Percentiles rank a stretch among this genome's conserved stretches.
These are phyloP conservation scores for Drosophila emarginata DNA, from an alignment of 2,888 invertebrate species.

Conservation along the genomic window DNA sequence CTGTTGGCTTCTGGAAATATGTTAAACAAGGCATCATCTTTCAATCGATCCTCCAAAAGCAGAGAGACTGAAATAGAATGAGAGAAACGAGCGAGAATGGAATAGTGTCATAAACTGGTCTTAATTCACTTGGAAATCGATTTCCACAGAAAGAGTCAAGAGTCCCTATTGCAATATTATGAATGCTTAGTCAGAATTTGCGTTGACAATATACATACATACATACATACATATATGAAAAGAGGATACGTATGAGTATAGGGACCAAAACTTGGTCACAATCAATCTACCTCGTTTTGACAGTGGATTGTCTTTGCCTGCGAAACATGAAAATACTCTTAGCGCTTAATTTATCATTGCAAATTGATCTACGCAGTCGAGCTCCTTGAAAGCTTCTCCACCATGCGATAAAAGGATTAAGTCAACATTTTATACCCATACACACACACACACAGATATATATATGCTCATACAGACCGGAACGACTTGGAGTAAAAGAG, in stretches of 20 bases:
- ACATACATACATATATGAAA: constrained; percentile 9
- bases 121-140: constrained; percentile 40
- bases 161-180: constrained; percentile 66
- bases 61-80: background rate
- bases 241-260: constrained; percentile 7
- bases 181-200: constrained; percentile 56
- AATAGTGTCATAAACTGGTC: constrained; percentile 67
- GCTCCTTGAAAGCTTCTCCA: constrained; percentile 42
- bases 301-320: constrained; percentile 79
- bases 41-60: constrained; percentile 31
- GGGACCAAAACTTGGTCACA: constrained; percentile 51
- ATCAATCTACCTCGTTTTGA: constrained; percentile 80
- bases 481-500: background rate
- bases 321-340: constrained; percentile 82
- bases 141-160: constrained; percentile 58
- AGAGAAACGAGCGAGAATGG: background rate
- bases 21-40: constrained; percentile 79
- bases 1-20: constrained; percentile 83
- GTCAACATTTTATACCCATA: constrained; percentile 28
- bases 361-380: constrained; percentile 70
- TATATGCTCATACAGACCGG: constrained; percentile 45
- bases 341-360: constrained; percentile 82
- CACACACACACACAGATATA: background rate
- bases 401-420: constrained; percentile 78
- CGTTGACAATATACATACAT: constrained; percentile 79